Evolutionary conservation across 2,113 vertebrate genomes (phyloP), one percentile per base, ranked within the genome.

Genomic region (Siniperca chuatsi): DNA sequence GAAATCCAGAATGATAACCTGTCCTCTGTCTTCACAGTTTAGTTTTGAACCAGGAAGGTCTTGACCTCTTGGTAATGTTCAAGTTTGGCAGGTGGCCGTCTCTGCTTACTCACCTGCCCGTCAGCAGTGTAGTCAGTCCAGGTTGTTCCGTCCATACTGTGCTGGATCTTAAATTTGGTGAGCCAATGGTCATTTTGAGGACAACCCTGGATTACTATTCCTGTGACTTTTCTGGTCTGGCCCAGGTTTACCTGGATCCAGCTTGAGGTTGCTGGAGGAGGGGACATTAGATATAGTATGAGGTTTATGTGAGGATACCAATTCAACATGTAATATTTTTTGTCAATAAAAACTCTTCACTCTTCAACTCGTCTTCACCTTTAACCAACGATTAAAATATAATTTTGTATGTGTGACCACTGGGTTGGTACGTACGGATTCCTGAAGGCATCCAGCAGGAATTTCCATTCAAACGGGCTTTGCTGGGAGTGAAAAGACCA

Each of bases 171-270:
- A 81, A 95, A 96, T 57, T 90, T 94, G 54, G 93, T 94, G 37
- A 96, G 57, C 96, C 96, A 96, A 92, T 94, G 9, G 64, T 96
- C 94, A 7, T 73, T 75, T 2, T 86, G 64, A 7, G 95, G 92
- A 76, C 96, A 96, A 54, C 95, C 96, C 78, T 96, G 96, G 75
- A 96, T 87, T 8, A 94, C 90, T 2, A 96, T 86, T 12, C 96
- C 96, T 1, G 95, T 96, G 20, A 96, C 90, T 84, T 96, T 96
- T 73, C 78, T 95, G 54, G 66, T 35, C 70, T 86, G 40, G 33
- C 90, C 90, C n/a, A 96, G 75, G 37, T 94, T 86, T 8, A 92
- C 95, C 89, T 96, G 94, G 84, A 96, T 95, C 96, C 96, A 96
- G 74, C 85, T 94, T 25, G 94, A 94, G 37, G 87, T 87, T 4